Evolutionary conservation across 2,888 invertebrate genomes (phyloP).

Genomic region (Xestia rhomboidea): DNA sequence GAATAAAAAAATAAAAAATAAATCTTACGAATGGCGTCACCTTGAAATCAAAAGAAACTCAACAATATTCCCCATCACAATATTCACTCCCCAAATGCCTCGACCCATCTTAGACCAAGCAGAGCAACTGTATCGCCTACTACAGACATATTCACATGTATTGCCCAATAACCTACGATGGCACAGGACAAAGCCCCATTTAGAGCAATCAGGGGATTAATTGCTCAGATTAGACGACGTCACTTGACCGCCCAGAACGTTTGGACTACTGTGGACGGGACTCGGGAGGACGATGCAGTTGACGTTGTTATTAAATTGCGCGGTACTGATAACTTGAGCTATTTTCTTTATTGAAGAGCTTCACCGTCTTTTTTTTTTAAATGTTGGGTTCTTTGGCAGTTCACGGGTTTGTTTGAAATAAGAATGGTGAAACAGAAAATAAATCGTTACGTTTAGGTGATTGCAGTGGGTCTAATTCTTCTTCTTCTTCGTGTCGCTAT

Average conservation of each 20-base stretch:
- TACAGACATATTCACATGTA: conserved; percentile 20
- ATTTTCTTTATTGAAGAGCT: conserved; percentile 11
- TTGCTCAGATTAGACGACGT: conserved; percentile 71
- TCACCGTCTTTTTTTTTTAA: neutral
- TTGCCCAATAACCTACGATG: conserved; percentile 54
- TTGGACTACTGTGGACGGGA: conserved; percentile 46
- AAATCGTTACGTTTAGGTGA: neutral
- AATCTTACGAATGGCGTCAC: neutral
- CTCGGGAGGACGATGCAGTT: conserved; percentile 1
- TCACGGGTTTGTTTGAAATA: neutral
- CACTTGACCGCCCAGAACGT: conserved; percentile 60
- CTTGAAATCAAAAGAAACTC: neutral
- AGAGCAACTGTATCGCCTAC: conserved; percentile 4
- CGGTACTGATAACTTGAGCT: conserved; percentile 8
- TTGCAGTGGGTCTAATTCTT: too few relatives aligned
- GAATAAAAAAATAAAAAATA: too few relatives aligned
- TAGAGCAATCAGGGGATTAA: conserved; percentile 73
- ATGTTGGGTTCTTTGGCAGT: neutral
- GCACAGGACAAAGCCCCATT: conserved; percentile 68
- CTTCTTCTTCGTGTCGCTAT: too few relatives aligned
- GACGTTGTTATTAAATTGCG: conserved; percentile 48
- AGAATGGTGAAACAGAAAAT: neutral
- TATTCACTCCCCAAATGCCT: neutral
- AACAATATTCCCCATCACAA: neutral
- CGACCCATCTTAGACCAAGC: conserved; percentile 16